These are phyloP conservation scores for Anguilla megastoma DNA, from an alignment of 2,797 vertebrate species.

Conservation along the genomic window DNA sequence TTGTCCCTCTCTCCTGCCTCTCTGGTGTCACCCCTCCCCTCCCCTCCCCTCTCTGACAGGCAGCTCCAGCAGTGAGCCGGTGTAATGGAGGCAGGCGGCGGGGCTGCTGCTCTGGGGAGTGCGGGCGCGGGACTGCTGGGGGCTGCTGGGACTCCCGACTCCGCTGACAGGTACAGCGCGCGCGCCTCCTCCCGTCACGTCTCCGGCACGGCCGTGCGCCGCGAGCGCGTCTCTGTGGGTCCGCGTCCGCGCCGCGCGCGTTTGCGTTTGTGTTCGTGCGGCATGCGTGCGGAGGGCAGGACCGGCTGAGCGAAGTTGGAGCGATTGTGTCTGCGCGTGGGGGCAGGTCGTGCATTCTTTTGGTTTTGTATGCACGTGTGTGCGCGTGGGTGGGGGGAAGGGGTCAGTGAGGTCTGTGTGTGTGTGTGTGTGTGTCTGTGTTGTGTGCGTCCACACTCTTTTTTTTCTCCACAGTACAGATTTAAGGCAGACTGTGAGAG, in stretches of 20 bases:
- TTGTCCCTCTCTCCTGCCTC: constrained; percentile 50
- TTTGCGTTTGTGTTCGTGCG: constrained; percentile 33
- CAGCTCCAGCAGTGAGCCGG: constrained; percentile 79
- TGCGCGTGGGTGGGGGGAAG: too few relatives aligned
- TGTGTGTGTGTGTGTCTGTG: too few relatives aligned
- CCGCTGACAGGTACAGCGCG: constrained; percentile 72
- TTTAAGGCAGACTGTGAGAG: constrained; percentile 39
- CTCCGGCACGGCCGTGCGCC: too few relatives aligned
- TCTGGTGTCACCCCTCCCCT: constrained; percentile 32
- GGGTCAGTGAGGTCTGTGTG: too few relatives aligned
- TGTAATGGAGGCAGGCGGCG: constrained; percentile 82
- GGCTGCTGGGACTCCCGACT: constrained; percentile 74
- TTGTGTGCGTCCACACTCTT: not conserved
- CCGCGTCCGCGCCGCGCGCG: not conserved
- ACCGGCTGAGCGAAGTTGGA: too few relatives aligned
- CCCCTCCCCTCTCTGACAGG: constrained; percentile 60
- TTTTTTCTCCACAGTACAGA: constrained; percentile 61
- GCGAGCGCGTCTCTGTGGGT: constrained; percentile 37
- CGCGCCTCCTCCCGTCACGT: constrained; percentile 28
- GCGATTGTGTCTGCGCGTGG: too few relatives aligned
- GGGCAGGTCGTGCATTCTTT: too few relatives aligned
- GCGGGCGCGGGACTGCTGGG: constrained; percentile 75
- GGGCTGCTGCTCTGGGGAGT: constrained; percentile 76
- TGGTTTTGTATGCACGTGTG: too few relatives aligned
- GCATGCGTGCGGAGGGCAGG: too few relatives aligned